These are phyloP conservation scores for Orussus abietinus DNA, from an alignment of 1,140 invertebrate species.

Conservation along the genomic window DNA sequence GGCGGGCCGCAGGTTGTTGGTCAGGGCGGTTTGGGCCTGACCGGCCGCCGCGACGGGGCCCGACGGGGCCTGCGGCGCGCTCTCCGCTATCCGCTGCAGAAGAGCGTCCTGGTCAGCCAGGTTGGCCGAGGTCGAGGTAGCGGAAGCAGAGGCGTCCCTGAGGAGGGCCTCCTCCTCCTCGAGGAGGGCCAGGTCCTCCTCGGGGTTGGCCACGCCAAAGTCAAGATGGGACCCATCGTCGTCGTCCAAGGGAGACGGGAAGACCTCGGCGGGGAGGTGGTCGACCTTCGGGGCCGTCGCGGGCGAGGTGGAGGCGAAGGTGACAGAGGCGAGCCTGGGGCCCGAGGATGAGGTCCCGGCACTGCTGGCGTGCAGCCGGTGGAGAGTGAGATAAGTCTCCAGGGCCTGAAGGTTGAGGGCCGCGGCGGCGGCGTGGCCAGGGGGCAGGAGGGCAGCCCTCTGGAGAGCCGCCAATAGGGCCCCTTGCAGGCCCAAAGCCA, in stretches of 20 bases:
- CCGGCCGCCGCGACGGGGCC: conserved; percentile 14
- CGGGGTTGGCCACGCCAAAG: conserved; percentile 45
- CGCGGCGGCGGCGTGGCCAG: conserved; percentile 72
- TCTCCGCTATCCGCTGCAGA: conserved; percentile 39
- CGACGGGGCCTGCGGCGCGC: conserved; percentile 21
- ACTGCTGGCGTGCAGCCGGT: conserved; percentile 59
- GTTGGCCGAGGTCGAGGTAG: conserved; percentile 32
- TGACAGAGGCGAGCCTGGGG: no score
- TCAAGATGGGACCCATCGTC: conserved; percentile 35
- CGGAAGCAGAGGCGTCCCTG: conserved; percentile 39
- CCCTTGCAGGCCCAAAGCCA: conserved; percentile 70
- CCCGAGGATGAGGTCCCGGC: no score
- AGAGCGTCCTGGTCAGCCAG: conserved; percentile 33
- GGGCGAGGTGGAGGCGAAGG: background rate
- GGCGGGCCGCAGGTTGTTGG: conserved; percentile 15
- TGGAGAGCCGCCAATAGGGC: conserved; percentile 73
- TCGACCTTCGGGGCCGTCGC: conserved; percentile 15
- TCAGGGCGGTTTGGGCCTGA: no score
- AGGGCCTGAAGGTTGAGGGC: conserved; percentile 77
- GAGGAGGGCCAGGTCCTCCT: conserved; percentile 54
- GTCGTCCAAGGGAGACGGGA: conserved; percentile 28
- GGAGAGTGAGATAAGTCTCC: conserved; percentile 77
- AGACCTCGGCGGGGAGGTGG: conserved; percentile 11
- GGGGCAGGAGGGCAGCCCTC: conserved; percentile 70
- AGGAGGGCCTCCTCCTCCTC: conserved; percentile 43